A percentile compares a stretch with the other conserved stretches of the same genome.
Evolutionary conservation across 35 echinoderm and acorn worm species (phyloP).

Genomic region (Lytechinus variegatus): DNA sequence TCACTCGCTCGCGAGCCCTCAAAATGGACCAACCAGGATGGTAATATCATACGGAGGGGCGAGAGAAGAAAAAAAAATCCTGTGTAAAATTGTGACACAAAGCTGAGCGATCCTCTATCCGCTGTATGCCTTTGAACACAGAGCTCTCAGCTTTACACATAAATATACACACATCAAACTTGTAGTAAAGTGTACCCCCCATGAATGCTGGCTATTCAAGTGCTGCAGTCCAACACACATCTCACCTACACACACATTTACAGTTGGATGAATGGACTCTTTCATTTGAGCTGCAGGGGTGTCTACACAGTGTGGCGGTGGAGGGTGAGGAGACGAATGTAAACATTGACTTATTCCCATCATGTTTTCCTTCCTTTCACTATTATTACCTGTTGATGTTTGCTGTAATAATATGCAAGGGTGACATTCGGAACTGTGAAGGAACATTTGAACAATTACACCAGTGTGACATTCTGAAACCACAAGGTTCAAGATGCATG

Average conservation of each 20-base stretch:
- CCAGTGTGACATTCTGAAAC: background rate
- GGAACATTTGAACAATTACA: background rate
- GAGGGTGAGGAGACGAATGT: background rate
- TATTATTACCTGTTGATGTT: background rate
- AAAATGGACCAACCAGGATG: constrained; percentile 35
- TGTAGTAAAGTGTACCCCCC: constrained; percentile 45
- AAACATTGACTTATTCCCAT: background rate
- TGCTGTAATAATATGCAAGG: background rate
- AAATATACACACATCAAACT: constrained; percentile 47
- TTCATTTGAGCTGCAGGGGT: constrained; percentile 33
- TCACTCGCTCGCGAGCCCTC: constrained; percentile 17
- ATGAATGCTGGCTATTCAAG: constrained; percentile 21
- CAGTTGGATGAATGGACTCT: constrained; percentile 20
- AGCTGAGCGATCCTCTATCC: background rate
- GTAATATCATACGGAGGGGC: background rate
- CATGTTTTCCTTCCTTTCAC: background rate
- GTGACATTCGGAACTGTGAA: background rate
- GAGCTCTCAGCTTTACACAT: constrained; percentile 44
- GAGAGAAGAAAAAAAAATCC: background rate
- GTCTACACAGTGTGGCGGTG: background rate
- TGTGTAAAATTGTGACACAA: constrained; percentile 30
- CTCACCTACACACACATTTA: constrained; percentile 46
- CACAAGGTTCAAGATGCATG: background rate
- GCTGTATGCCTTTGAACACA: background rate
- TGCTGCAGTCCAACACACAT: constrained; percentile 29